Conservation (phyloP, 2,888 invertebrate species). For the Stenodema calcarata region DNA sequence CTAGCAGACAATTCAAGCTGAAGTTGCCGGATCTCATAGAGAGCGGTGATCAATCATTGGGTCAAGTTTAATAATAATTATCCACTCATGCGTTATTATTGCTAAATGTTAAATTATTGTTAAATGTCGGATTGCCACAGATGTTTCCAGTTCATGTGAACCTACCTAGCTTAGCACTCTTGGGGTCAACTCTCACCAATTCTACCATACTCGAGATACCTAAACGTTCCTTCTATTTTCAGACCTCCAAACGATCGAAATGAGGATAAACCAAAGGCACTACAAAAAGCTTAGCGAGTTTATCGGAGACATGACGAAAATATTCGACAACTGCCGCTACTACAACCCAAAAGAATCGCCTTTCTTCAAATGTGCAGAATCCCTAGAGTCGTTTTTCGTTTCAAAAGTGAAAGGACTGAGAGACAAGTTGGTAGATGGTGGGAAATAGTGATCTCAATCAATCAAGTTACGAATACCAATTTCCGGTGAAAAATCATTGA, state of each 20-base stretch:
- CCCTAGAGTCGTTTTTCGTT: constrained; percentile 93
- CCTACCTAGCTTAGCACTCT: too few relatives aligned
- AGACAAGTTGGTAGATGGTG: constrained; percentile 67
- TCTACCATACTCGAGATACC: not conserved
- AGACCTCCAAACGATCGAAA: constrained; percentile 94
- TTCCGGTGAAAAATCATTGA: not conserved
- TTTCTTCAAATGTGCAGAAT: constrained; percentile 95
- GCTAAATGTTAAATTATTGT: too few relatives aligned
- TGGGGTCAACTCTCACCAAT: too few relatives aligned
- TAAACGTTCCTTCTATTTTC: constrained; percentile 55
- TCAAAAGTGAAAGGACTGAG: constrained; percentile 89
- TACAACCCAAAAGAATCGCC: constrained; percentile 96
- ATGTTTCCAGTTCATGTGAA: too few relatives aligned
- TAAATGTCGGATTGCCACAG: too few relatives aligned
- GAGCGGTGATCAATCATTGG: too few relatives aligned
- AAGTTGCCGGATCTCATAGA: too few relatives aligned
- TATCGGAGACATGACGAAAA: constrained; percentile 96
- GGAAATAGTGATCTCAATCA: constrained; percentile 8
- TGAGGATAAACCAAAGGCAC: constrained; percentile 79
- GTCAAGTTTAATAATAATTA: too few relatives aligned
- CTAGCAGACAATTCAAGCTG: too few relatives aligned
- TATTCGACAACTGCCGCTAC: constrained; percentile 98
- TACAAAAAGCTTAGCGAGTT: constrained; percentile 92
- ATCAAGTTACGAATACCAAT: not conserved
- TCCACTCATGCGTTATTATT: too few relatives aligned